A percentile compares a stretch with the other conserved stretches of the same genome.
phyloP scores from a whole-genome alignment of 2,888 invertebrate genomes.

The Pharmacophagus antenor region DNA sequence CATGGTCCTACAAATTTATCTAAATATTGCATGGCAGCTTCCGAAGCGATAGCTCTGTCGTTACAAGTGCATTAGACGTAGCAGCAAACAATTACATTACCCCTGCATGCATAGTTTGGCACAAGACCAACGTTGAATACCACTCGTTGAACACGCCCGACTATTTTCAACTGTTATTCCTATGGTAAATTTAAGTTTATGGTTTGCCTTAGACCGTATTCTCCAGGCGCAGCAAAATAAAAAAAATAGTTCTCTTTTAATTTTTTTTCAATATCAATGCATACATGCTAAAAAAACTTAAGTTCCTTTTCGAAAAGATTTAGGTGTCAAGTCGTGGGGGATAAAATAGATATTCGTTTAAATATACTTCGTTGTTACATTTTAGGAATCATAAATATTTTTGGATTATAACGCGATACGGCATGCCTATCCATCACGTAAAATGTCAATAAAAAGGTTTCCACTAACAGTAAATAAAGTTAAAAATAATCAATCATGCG shows the following conservation, averaged over 20 bases:
- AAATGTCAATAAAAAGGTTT: conserved; percentile 51
- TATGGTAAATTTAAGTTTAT: conserved; percentile 61
- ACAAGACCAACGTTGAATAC: conserved; percentile 61
- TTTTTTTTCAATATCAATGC: background rate
- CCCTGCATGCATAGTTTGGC: conserved; percentile 68
- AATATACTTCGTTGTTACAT: background rate
- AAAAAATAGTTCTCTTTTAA: background rate
- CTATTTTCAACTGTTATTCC: conserved; percentile 65
- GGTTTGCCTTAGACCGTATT: conserved; percentile 43
- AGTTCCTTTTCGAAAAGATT: no score
- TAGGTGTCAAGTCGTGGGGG: no score
- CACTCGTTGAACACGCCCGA: conserved; percentile 59
- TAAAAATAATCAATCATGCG: conserved; percentile 26
- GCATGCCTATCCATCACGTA: conserved; percentile 64
- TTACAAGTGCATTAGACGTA: conserved; percentile 60
- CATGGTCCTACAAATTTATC: conserved; percentile 34
- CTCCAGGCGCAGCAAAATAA: conserved; percentile 7
- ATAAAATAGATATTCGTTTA: background rate
- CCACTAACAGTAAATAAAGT: conserved; percentile 17
- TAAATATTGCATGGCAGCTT: conserved; percentile 38
- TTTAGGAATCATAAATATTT: background rate
- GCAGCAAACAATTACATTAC: conserved; percentile 66
- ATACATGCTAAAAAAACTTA: no score
- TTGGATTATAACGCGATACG: conserved; percentile 5
- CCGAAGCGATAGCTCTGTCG: conserved; percentile 48